Base-by-base conservation (phyloP, 2,797 vertebrate genomes). In the Perdix hodgsoniae region DNA sequence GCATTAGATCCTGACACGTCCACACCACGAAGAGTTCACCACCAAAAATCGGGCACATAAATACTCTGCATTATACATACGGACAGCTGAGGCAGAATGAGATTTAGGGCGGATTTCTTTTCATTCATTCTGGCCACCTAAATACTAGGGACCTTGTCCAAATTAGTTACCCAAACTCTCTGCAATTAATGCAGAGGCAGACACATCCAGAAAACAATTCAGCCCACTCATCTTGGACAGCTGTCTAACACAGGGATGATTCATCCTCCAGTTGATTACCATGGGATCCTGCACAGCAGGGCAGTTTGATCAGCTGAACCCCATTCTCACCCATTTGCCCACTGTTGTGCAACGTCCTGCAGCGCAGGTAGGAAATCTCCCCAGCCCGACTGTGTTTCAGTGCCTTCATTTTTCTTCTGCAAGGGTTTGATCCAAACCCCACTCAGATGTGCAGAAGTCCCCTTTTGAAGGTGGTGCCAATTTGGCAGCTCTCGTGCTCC, bases 201-300 rank as follows among this genome's bases (percentile, higher is more conserved):
- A 86, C 42, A 29, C 1, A 88, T 26, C 42, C 69, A 89, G 69
- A 57, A 21, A 65, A 65, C 40, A 65, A 56, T 35, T 19, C 67
- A 94, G 67, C 82, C 92, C 91, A 49, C 81, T 88, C 64, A 4
- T 72, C 85, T 78, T 37, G 83, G 89, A 23, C 19, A 45, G 54
- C 37, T 35, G 14, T 77, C 61, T 45, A 21, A 54, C n/a, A 70
- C 77, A 56, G 63, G 63, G 54, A 31, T 88, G 89, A 67, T 76
- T 92, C 72, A 80, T 23, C 64, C 17, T 59, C 29, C 31, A 1
- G 1, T 24, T 50, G 79, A 27, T 77, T 23, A n/a, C 21, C 88
- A 44, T 61, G 93, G 87, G 47, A 56, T 71, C 70, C 91, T 50
- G 3, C 81, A 39, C 6, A 42, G n/a, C 49, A 49, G 66, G 87